These are phyloP conservation scores for Charina bottae DNA, from an alignment of 2,113 vertebrate species.

Conservation along the genomic window DNA sequence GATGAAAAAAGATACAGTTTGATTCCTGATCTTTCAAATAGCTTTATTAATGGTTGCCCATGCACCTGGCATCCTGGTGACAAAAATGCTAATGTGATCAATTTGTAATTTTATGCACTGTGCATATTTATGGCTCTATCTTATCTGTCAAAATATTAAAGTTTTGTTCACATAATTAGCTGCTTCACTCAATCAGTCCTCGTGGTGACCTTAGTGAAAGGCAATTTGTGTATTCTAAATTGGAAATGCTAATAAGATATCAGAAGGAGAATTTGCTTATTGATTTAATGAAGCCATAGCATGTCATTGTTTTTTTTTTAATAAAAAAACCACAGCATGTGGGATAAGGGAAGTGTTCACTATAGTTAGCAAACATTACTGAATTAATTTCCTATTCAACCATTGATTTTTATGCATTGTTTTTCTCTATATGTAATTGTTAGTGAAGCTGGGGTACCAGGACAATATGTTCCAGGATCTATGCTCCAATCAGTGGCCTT, in stretches of 20 bases:
- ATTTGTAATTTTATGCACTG: constrained; percentile 13
- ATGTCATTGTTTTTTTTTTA: background rate
- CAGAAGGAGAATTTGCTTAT: background rate
- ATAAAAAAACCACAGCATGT: background rate
- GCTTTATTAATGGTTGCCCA: background rate
- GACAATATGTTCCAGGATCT: background rate
- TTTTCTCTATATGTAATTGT: background rate
- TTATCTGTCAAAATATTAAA: constrained; percentile 39
- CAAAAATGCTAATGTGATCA: constrained; percentile 27
- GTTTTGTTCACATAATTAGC: constrained; percentile 32
- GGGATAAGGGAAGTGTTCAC: background rate
- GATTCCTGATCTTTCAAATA: constrained; percentile 1
- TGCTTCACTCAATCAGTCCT: constrained; percentile 18
- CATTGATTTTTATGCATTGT: background rate
- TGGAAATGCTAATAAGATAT: constrained; percentile 17
- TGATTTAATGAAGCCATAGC: background rate
- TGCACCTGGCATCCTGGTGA: background rate
- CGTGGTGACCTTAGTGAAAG: constrained; percentile 12
- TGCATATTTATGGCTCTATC: constrained; percentile 9
- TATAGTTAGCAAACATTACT: background rate
- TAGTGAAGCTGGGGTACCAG: background rate
- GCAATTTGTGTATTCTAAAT: constrained; percentile 19
- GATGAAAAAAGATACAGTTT: background rate
- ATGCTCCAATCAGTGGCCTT: no score
- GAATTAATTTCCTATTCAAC: background rate